Conservation (phyloP, 1,140 invertebrate species). For the Nymphalis io region DNA sequence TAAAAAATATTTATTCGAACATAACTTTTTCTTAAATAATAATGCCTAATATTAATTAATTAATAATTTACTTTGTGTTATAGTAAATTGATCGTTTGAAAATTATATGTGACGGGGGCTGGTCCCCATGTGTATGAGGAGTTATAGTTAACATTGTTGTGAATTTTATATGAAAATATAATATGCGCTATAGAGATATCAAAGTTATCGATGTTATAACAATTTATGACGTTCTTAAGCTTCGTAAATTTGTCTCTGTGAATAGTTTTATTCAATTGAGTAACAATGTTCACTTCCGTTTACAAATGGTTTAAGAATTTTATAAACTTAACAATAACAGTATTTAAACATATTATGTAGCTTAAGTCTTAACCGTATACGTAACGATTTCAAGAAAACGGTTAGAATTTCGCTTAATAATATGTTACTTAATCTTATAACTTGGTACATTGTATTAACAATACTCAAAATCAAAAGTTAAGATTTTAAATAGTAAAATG, state of each 20-base stretch:
- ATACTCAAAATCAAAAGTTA: constrained; percentile 8
- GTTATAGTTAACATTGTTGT: constrained; percentile 64
- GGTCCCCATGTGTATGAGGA: constrained; percentile 60
- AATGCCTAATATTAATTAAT: constrained; percentile 25
- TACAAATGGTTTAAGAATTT: not conserved
- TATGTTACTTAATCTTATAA: constrained; percentile 1
- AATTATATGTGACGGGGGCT: constrained; percentile 60
- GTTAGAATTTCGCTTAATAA: not conserved
- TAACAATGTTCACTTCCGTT: not conserved
- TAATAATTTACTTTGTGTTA: constrained; percentile 36
- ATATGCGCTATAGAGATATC: constrained; percentile 8
- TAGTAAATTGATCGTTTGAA: constrained; percentile 41
- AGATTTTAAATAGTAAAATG: constrained; percentile 3
- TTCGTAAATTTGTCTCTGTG: not conserved
- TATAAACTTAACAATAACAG: not conserved
- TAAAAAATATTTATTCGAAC: not conserved
- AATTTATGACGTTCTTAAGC: not conserved
- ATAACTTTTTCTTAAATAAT: constrained; percentile 42
- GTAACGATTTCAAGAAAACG: not conserved
- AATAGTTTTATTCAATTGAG: not conserved
- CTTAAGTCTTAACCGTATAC: not conserved
- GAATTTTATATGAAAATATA: constrained; percentile 66
- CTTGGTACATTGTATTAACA: not conserved
- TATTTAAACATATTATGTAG: not conserved
- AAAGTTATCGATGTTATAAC: constrained; percentile 7